Percentiles rank a stretch among this genome's conserved stretches.
phyloP scores from a whole-genome alignment of 2,797 vertebrate species.

The Echiichthys vipera region DNA sequence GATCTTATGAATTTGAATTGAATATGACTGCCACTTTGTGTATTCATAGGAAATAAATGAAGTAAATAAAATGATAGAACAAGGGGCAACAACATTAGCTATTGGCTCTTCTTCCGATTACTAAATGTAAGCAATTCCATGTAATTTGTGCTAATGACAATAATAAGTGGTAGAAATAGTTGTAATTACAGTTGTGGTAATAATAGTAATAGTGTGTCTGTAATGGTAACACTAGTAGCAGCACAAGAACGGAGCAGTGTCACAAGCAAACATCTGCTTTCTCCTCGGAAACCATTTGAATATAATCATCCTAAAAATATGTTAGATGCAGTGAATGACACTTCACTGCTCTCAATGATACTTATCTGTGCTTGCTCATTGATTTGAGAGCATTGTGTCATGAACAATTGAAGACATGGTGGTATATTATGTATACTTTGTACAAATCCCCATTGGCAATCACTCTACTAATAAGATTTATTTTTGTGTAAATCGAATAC shows the following conservation, averaged over 20 bases:
- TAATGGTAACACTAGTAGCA: not conserved
- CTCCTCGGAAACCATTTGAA: constrained; percentile 22
- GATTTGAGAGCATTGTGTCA: constrained; percentile 27
- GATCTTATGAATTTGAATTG: too few species aligned
- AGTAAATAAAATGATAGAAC: not conserved
- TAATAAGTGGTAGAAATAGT: not conserved
- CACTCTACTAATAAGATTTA: not conserved
- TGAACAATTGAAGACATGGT: constrained; percentile 3
- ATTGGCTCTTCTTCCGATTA: not conserved
- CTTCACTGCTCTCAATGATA: constrained; percentile 21
- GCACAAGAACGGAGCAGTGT: not conserved
- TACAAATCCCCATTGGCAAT: not conserved
- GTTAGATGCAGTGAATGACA: constrained; percentile 18
- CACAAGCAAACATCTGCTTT: constrained; percentile 20
- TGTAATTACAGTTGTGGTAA: not conserved
- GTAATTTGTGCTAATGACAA: not conserved
- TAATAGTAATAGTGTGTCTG: not conserved
- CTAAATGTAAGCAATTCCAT: not conserved
- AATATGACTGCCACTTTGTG: too few species aligned
- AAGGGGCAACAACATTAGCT: not conserved
- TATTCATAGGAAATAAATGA: not conserved
- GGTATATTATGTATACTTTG: not conserved
- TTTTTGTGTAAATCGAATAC: not conserved
- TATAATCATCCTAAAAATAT: constrained; percentile 21
- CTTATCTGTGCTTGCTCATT: constrained; percentile 13